Evolutionary conservation across 2,888 invertebrate genomes (phyloP).

Genomic region (Drosophila rubida): DNA sequence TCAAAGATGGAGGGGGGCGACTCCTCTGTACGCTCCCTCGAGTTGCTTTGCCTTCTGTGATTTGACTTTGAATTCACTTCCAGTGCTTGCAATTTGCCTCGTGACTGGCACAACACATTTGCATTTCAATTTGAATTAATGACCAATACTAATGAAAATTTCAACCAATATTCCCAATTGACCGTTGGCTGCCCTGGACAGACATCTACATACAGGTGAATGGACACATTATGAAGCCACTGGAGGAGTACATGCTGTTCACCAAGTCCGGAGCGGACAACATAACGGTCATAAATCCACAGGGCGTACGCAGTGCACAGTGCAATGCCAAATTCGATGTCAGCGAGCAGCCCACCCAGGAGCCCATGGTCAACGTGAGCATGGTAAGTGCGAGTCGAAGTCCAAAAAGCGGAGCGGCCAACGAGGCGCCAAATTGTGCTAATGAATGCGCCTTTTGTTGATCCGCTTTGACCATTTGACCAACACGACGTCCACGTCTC

Average conservation of each 20-base stretch:
- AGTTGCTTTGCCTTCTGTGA: neutral
- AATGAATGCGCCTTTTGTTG: conserved; percentile 66
- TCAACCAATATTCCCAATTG: conserved; percentile 45
- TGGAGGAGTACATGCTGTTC: conserved; percentile 97
- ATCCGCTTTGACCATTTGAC: conserved; percentile 6
- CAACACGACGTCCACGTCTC: too few species aligned
- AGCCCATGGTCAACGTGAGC: conserved; percentile 87
- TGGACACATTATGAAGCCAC: conserved; percentile 92
- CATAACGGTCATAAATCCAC: conserved; percentile 94
- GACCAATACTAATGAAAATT: conserved; percentile 78
- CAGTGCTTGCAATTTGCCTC: conserved; percentile 1
- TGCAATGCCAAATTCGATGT: conserved; percentile 92
- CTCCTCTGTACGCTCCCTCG: neutral
- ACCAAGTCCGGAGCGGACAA: conserved; percentile 93
- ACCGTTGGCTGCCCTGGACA: conserved; percentile 75
- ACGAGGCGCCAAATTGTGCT: conserved; percentile 53
- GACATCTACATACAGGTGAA: conserved; percentile 95
- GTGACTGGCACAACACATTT: conserved; percentile 52
- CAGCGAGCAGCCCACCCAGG: conserved; percentile 86
- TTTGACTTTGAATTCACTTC: neutral
- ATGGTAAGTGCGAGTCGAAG: conserved; percentile 85
- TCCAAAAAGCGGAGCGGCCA: conserved; percentile 3
- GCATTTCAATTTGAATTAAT: conserved; percentile 80
- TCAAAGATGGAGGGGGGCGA: neutral
- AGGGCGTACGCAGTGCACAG: conserved; percentile 93